Evolutionary conservation across 2,113 vertebrate species (phyloP), one percentile per base, ranked within the genome.

Genomic region (Heloderma charlesbogerti): DNA sequence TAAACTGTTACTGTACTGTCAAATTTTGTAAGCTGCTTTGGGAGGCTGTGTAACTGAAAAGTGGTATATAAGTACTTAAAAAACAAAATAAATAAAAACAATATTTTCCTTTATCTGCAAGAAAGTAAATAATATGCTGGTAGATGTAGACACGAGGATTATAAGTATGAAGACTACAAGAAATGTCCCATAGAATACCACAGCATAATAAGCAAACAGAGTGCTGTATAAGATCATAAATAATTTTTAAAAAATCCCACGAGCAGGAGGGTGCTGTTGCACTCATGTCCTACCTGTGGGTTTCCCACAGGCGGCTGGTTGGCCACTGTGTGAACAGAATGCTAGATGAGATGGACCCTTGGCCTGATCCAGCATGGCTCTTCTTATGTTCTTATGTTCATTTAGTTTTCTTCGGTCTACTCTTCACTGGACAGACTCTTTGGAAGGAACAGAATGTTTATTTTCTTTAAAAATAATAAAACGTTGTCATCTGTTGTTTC

Each of bases 401-500:
- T 60, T 60, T 60, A 60, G 10, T 60, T 60, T 60, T 3, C 63
- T 29, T 22, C 4, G 78, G 2, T 37, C 37, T 74, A 20, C n/a
- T 74, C 12, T 89, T 43, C 10, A 66, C 34, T 77, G 51, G 51
- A 40, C 29, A 63, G 54, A 75, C n/a, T 13, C 51, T 86, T 77
- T 20, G 2, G n/a, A 34, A 69, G 2, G 45, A 67, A 54, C 29
- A 67, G 9, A 63, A 40, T 54, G 54, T 15, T 63, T 45, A 4
- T 87, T 67, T 40, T 51, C 2, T 1, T 72, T 84, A 85, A 27
- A 67, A 40, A 10, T 67, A 91, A 45, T 74, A 88, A 90, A 91
- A 90, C 74, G 3, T 63, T 63, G 37, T 25, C 82, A 29, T 84
- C n/a, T 79, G 88, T 81, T 91, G 5, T 51, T 89, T 27, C 43